Conservation (phyloP, 2,888 invertebrate genomes). For the Prosopocoilus inquinatus region DNA sequence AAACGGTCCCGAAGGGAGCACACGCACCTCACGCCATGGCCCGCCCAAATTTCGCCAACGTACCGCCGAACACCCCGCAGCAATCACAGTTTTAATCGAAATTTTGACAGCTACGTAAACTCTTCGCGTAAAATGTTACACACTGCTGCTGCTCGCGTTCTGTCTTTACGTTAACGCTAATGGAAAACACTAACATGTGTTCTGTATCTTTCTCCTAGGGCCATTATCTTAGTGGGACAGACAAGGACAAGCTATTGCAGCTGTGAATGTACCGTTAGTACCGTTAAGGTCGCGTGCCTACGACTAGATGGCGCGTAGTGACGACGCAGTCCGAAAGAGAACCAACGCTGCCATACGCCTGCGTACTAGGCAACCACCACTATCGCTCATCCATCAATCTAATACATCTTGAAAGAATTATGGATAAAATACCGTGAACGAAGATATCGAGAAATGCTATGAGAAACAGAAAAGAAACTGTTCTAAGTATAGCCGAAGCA, state of each 20-base stretch:
- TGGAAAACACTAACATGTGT: slow-evolving; percentile 15
- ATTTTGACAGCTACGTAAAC: slow-evolving; percentile 12
- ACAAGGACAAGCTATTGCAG: slow-evolving; percentile 11
- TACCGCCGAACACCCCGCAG: not conserved
- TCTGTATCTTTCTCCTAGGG: slow-evolving; percentile 9
- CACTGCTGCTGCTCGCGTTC: slow-evolving; percentile 5
- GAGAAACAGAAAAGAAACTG: too few relatives aligned
- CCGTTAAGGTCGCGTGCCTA: slow-evolving; percentile 8
- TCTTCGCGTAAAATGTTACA: not conserved
- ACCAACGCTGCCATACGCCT: not conserved
- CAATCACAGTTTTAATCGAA: not conserved
- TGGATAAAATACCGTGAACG: too few relatives aligned
- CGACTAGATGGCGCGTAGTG: slow-evolving; percentile 12
- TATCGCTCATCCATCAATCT: too few relatives aligned
- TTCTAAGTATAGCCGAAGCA: too few relatives aligned
- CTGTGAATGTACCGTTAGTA: slow-evolving; percentile 22
- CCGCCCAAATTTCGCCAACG: not conserved
- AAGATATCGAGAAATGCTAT: too few relatives aligned
- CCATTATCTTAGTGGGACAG: not conserved
- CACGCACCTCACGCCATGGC: slow-evolving; percentile 2
- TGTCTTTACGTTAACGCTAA: slow-evolving; percentile 5
- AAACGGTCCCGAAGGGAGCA: not conserved
- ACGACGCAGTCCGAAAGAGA: too few relatives aligned
- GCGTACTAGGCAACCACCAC: not conserved
- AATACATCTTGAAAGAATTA: too few relatives aligned